Conservation (phyloP, 2,888 invertebrate genomes). For the Hirtodrosophila trivittata region DNA sequence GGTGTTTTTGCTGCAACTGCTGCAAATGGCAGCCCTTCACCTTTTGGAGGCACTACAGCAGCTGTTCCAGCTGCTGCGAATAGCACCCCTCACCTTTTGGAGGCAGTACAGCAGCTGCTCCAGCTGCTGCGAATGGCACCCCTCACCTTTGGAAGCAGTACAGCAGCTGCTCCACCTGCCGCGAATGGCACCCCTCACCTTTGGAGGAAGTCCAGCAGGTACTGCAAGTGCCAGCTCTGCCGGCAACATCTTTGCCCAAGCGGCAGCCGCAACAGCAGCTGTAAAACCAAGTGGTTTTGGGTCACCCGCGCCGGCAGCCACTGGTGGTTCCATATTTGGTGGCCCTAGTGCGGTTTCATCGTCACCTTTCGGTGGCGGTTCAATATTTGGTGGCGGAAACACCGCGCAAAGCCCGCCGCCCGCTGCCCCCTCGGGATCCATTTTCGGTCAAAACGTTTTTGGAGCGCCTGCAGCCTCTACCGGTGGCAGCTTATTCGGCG, state of each 20-base stretch:
- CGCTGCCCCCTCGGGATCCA: slow-evolving; percentile 15
- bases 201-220: background rate
- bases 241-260: slow-evolving; percentile 71
- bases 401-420: slow-evolving; percentile 28
- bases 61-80: slow-evolving; percentile 64
- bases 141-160: slow-evolving; percentile 51
- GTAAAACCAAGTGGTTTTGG: slow-evolving; percentile 41
- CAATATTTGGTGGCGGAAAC: slow-evolving; percentile 51
- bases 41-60: slow-evolving; percentile 49
- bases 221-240: slow-evolving; percentile 26
- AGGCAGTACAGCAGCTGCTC: slow-evolving; percentile 48
- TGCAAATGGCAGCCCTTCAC: slow-evolving; percentile 41
- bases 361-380: slow-evolving; percentile 22
- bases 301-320: slow-evolving; percentile 29
- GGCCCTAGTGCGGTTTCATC: slow-evolving; percentile 31
- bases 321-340: slow-evolving; percentile 65
- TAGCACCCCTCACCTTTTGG: slow-evolving; percentile 54
- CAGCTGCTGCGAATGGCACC: slow-evolving; percentile 57
- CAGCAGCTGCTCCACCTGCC: slow-evolving; percentile 17
- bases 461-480: slow-evolving; percentile 27
- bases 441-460: slow-evolving; percentile 57
- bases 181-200: too few species aligned
- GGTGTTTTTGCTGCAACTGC: slow-evolving; percentile 74
- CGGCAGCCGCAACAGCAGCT: slow-evolving; percentile 19
- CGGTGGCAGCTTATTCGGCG: slow-evolving; percentile 67